Percentiles rank a stretch among this genome's conserved stretches.
Evolutionary conservation across 2,113 vertebrate genomes (phyloP).

Genomic region (Cyrtonyx montezumae): DNA sequence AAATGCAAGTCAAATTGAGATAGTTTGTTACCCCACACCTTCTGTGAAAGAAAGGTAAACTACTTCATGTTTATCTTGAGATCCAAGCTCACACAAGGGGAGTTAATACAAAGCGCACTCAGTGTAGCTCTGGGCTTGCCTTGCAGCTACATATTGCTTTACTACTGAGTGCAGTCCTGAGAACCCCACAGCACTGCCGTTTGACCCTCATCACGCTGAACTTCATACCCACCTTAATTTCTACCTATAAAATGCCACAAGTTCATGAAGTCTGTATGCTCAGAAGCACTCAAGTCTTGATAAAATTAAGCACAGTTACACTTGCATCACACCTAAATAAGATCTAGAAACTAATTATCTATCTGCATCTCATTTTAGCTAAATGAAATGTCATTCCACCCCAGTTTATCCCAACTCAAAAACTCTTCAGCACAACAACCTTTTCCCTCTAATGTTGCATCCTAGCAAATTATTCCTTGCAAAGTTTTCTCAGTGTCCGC

Average conservation of each 20-base stretch:
- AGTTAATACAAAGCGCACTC: background rate
- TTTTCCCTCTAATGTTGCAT: background rate
- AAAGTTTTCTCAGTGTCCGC: background rate
- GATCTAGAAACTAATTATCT: background rate
- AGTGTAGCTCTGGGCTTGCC: background rate
- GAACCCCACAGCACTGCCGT: background rate
- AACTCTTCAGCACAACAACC: background rate
- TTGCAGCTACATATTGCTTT: background rate
- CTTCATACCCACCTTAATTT: background rate
- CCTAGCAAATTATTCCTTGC: background rate
- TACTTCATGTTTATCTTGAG: background rate
- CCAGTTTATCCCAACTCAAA: background rate
- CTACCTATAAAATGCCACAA: background rate
- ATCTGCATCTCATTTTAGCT: background rate
- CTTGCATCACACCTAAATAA: background rate
- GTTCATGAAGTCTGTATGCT: background rate
- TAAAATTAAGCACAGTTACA: background rate
- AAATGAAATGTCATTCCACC: background rate
- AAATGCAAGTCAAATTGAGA: background rate
- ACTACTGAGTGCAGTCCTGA: background rate
- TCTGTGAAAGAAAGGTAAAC: background rate
- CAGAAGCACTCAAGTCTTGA: background rate
- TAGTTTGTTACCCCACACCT: background rate
- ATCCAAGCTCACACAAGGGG: background rate
- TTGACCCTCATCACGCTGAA: background rate